Conservation (phyloP, 2,113 vertebrate species). For the Chaetops frenatus region DNA sequence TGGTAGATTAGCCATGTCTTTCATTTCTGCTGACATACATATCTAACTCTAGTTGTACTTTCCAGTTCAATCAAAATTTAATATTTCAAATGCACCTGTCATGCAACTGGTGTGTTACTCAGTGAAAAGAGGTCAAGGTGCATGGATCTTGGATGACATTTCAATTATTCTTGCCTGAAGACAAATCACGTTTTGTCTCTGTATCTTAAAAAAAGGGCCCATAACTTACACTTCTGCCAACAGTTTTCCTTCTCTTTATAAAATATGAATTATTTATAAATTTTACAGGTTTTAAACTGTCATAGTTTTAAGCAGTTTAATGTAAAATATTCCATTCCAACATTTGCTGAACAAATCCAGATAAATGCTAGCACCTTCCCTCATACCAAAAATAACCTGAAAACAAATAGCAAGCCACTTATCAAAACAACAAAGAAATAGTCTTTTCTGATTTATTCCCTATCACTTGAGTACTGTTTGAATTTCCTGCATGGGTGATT, state of each 20-base stretch:
- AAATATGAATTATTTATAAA: conserved; percentile 20
- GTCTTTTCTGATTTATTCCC: background rate
- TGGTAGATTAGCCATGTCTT: background rate
- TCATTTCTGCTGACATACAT: background rate
- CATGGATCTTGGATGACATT: background rate
- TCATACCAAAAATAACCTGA: background rate
- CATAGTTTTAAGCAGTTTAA: background rate
- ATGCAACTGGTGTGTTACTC: background rate
- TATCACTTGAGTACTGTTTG: background rate
- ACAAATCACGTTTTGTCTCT: background rate
- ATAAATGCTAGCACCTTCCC: background rate
- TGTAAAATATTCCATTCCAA: background rate
- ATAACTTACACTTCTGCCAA: background rate
- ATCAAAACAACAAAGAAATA: background rate
- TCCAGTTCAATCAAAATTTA: background rate
- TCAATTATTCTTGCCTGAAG: conserved; percentile 9
- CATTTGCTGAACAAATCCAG: background rate
- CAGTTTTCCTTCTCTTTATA: background rate
- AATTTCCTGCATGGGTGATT: background rate
- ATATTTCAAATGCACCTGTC: conserved; percentile 20
- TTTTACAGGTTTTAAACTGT: conserved; percentile 1
- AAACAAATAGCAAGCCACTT: background rate
- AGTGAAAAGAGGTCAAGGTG: conserved; percentile 4
- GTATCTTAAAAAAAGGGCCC: background rate
- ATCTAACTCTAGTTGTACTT: background rate